Percentiles rank a stretch among this genome's conserved stretches.
These are phyloP conservation scores for Pecten maximus DNA, from an alignment of 2,888 invertebrate species.

Conservation along the genomic window DNA sequence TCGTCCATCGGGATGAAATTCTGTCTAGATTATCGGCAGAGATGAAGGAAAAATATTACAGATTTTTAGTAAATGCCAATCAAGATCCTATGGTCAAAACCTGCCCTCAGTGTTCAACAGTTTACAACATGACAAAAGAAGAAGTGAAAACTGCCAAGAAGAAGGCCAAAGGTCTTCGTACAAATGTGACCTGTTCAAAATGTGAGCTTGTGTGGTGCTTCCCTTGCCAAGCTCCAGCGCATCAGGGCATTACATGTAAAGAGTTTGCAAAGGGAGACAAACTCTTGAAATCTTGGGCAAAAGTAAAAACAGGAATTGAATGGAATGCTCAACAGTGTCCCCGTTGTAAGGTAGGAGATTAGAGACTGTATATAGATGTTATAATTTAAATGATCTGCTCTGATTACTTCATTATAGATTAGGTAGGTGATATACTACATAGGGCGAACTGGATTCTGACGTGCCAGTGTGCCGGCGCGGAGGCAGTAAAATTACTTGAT, in stretches of 20 bases:
- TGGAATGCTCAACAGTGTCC: conserved; percentile 83
- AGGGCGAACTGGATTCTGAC: no score
- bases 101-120: conserved; percentile 79
- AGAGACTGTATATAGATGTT: no score
- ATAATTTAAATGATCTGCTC: no score
- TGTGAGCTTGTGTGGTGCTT: conserved; percentile 83
- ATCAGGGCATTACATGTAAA: conserved; percentile 80
- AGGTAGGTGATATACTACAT: no score
- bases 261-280: conserved; percentile 81
- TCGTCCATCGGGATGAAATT: conserved; percentile 80
- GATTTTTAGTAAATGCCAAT: conserved; percentile 80
- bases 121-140: conserved; percentile 34
- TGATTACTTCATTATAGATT: no score
- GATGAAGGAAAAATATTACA: conserved; percentile 78
- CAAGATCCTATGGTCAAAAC: conserved; percentile 80
- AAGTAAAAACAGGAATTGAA: conserved; percentile 79
- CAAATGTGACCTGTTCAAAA: conserved; percentile 74
- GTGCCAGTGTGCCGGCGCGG: no score
- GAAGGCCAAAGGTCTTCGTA: conserved; percentile 57
- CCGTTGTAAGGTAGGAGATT: conserved; percentile 81
- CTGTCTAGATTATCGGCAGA: conserved; percentile 72
- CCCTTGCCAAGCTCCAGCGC: conserved; percentile 82
- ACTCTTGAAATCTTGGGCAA: conserved; percentile 82
- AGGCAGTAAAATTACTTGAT: no score
- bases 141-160: conserved; percentile 33